phyloP scores from a whole-genome alignment of 2,888 invertebrate genomes.

The Drosophila pseudotakahashii region DNA sequence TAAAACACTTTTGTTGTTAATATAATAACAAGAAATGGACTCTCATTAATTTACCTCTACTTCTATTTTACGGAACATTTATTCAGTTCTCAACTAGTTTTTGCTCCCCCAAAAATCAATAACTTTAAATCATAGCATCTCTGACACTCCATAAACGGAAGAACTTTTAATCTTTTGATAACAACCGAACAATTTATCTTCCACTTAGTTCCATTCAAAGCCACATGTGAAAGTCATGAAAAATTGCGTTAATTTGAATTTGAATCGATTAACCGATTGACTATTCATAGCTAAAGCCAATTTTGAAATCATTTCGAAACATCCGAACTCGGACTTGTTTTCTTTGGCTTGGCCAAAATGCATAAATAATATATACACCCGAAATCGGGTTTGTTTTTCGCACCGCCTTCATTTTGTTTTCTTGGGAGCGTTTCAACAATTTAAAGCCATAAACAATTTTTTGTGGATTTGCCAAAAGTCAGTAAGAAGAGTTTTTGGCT shows the following conservation, averaged over 20 bases:
- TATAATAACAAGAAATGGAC: not conserved
- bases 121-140: slow-evolving; percentile 13
- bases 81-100: not conserved
- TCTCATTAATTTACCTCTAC: no score
- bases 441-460: slow-evolving; percentile 26
- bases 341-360: slow-evolving; percentile 25
- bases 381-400: slow-evolving; percentile 22
- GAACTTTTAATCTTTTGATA: slow-evolving; percentile 21
- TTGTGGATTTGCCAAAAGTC: slow-evolving; percentile 27
- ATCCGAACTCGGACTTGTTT: slow-evolving; percentile 15
- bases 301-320: slow-evolving; percentile 29
- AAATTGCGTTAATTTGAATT: slow-evolving; percentile 35
- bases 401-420: slow-evolving; percentile 1
- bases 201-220: slow-evolving; percentile 21
- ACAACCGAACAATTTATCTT: slow-evolving; percentile 19
- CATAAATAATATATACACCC: slow-evolving; percentile 16
- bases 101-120: not conserved
- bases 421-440: slow-evolving; percentile 30
- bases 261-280: slow-evolving; percentile 24
- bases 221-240: slow-evolving; percentile 22
- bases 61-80: not conserved
- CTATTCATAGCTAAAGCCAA: slow-evolving; percentile 25
- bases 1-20: no score
- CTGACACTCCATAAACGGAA: slow-evolving; percentile 21
- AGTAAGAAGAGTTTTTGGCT: slow-evolving; percentile 10